Percentiles rank a stretch among this genome's conserved stretches.
phyloP scores from a whole-genome alignment of 2,888 invertebrate species.

The Rhorus exstirpatorius region DNA sequence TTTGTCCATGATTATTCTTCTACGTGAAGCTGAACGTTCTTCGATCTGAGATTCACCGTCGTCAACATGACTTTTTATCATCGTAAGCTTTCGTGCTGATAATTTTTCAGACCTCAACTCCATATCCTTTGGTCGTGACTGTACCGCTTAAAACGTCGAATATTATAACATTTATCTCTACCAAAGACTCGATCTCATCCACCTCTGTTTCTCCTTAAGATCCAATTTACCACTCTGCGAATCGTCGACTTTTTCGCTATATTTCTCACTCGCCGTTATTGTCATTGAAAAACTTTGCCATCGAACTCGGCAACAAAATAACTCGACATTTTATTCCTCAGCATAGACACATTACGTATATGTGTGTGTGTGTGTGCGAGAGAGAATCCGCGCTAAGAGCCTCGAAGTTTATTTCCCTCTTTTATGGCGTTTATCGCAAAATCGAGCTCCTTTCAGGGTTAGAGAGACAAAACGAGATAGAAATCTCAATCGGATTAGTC shows the following conservation, averaged over 20 bases:
- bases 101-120: conserved; percentile 23
- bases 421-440: conserved; percentile 40
- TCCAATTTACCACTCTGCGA: conserved; percentile 5
- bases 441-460: conserved; percentile 70
- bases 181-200: conserved; percentile 1
- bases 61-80: conserved; percentile 22
- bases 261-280: conserved; percentile 35
- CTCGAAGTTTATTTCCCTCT: neutral
- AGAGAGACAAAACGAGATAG: conserved; percentile 45
- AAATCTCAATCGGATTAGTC: conserved; percentile 69
- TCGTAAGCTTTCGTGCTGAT: conserved; percentile 28
- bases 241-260: conserved; percentile 16
- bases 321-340: neutral
- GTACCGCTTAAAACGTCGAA: neutral
- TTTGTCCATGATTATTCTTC: too few species aligned
- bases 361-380: too few species aligned
- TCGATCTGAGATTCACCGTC: neutral
- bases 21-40: too few species aligned
- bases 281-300: neutral
- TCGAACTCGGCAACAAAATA: neutral
- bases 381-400: too few species aligned
- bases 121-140: conserved; percentile 12
- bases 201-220: conserved; percentile 11
- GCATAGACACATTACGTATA: too few species aligned
- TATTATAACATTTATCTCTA: neutral